These are phyloP conservation scores for Trachemys scripta DNA, from an alignment of 2,113 vertebrate species.

Conservation along the genomic window DNA sequence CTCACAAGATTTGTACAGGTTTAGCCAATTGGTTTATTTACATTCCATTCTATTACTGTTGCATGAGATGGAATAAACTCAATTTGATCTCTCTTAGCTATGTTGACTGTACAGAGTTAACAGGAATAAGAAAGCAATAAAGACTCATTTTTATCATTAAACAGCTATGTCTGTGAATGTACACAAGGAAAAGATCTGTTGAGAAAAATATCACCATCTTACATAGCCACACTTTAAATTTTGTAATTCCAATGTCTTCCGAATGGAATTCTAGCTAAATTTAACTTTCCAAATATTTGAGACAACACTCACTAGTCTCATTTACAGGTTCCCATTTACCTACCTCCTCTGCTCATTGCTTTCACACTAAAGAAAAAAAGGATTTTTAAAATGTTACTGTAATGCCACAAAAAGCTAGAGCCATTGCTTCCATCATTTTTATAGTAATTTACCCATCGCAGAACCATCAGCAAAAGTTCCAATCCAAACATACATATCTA, in stretches of 20 bases:
- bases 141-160: not conserved
- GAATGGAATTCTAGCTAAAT: not conserved
- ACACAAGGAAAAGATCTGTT: not conserved
- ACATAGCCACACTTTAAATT: not conserved
- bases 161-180: not conserved
- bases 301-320: rapidly evolving
- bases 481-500: not conserved
- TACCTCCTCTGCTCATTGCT: not conserved
- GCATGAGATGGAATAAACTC: not conserved
- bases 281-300: not conserved
- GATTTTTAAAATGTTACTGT: not conserved
- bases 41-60: rapidly evolving
- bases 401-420: not conserved
- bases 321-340: not conserved
- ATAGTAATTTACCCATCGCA: rapidly evolving
- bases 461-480: not conserved
- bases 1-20: not conserved
- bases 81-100: not conserved
- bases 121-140: not conserved
- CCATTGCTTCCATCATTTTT: not conserved
- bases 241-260: rapidly evolving
- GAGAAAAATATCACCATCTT: not conserved
- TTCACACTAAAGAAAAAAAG: not conserved
- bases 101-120: rapidly evolving
- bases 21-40: not conserved